A percentile compares a stretch with the other conserved stretches of the same genome.
Evolutionary conservation across 1,140 invertebrate genomes (phyloP).

Genomic region (Trichogramma pretiosum): DNA sequence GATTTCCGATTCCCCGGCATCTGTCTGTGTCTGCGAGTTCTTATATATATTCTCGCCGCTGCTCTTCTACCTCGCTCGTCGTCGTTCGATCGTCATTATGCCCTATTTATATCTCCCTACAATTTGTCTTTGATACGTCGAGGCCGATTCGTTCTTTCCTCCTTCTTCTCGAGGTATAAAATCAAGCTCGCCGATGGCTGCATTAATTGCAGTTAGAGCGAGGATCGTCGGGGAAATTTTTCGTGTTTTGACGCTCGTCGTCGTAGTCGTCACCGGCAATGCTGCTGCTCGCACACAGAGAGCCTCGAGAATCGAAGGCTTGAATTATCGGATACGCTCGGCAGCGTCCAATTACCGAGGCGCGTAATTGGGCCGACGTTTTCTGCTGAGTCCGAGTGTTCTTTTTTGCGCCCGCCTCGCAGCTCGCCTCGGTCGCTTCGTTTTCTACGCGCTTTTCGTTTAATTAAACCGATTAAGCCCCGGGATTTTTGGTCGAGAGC

Average conservation of each 20-base stretch:
- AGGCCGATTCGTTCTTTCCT: too few relatives aligned
- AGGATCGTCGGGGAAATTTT: background rate
- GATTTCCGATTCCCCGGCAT: slow-evolving; percentile 22
- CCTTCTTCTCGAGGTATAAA: background rate
- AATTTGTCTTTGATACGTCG: too few relatives aligned
- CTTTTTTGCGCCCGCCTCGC: too few relatives aligned
- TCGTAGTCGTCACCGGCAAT: slow-evolving; percentile 8
- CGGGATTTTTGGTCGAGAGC: too few relatives aligned
- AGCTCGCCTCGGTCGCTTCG: too few relatives aligned
- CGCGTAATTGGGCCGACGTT: slow-evolving; percentile 34
- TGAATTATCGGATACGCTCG: slow-evolving; percentile 33
- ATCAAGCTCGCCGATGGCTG: background rate
- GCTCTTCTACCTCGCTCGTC: background rate
- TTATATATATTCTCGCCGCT: too few relatives aligned
- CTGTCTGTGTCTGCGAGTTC: slow-evolving; percentile 10
- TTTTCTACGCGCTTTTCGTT: slow-evolving; percentile 24
- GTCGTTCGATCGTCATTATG: background rate
- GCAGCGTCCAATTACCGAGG: slow-evolving; percentile 38
- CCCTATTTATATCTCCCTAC: background rate
- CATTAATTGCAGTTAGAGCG: background rate
- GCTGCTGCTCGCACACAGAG: slow-evolving; percentile 23
- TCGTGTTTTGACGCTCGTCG: slow-evolving; percentile 1
- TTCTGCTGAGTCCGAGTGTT: slow-evolving; percentile 34
- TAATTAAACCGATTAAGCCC: slow-evolving; percentile 38
- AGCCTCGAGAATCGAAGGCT: slow-evolving; percentile 28